phyloP scores from a whole-genome alignment of 2,888 invertebrate species.

The Sycophila texana region DNA sequence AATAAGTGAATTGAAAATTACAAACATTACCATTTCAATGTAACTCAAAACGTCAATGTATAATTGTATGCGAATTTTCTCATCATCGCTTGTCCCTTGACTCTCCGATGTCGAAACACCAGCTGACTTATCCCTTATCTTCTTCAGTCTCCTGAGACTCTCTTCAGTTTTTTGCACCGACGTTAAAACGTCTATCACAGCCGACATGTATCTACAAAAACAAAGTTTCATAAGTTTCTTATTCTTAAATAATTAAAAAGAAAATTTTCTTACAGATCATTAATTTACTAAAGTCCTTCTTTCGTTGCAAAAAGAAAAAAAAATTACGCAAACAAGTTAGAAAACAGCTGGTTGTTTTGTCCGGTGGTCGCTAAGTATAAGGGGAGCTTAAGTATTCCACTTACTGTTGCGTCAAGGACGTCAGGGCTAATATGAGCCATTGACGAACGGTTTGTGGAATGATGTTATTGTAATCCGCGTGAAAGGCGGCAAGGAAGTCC shows the following conservation, averaged over 20 bases:
- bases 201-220: conserved; percentile 79
- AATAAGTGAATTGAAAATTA: not conserved
- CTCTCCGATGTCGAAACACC: conserved; percentile 76
- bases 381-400: conserved; percentile 57
- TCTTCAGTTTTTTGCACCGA: conserved; percentile 97
- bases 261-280: too few relatives aligned
- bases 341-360: too few relatives aligned
- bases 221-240: conserved; percentile 5
- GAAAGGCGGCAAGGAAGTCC: conserved; percentile 80
- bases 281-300: too few relatives aligned
- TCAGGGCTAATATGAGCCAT: conserved; percentile 75
- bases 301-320: too few relatives aligned
- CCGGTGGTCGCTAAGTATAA: not conserved
- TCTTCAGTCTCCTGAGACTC: conserved; percentile 92
- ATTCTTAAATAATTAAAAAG: not conserved
- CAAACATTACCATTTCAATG: conserved; percentile 77
- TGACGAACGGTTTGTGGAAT: conserved; percentile 71
- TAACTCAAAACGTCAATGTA: conserved; percentile 90
- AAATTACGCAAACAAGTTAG: too few relatives aligned
- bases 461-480: conserved; percentile 76
- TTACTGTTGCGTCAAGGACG: conserved; percentile 77
- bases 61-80: conserved; percentile 94
- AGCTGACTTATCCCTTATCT: conserved; percentile 82
- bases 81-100: conserved; percentile 88
- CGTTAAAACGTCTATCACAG: conserved; percentile 91